A percentile compares a stretch with the other conserved stretches of the same genome.
phyloP scores from a whole-genome alignment of 2,888 invertebrate genomes.

The Chydorus sphaericus region DNA sequence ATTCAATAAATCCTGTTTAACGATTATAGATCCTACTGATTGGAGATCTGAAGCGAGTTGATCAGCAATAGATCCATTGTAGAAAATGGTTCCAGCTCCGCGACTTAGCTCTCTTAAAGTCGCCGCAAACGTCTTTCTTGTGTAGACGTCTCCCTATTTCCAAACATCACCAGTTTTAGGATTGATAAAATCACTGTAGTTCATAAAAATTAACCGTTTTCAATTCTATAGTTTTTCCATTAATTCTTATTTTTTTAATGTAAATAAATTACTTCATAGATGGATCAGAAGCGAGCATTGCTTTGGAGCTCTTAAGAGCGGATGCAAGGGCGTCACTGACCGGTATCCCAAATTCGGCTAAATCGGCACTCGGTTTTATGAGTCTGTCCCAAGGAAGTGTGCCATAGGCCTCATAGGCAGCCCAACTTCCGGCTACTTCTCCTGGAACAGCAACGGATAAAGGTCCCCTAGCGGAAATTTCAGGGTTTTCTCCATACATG shows the following conservation, averaged over 20 bases:
- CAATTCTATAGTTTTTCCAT: not conserved
- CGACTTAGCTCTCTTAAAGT: conserved; percentile 52
- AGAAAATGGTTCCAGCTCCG: conserved; percentile 53
- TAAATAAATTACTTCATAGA: conserved; percentile 20
- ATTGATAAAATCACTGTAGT: conserved; percentile 37
- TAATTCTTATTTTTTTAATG: not conserved
- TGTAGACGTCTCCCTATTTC: conserved; percentile 47
- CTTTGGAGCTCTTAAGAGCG: not conserved
- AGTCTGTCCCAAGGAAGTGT: conserved; percentile 60
- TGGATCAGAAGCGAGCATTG: not conserved
- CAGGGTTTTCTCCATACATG: conserved; percentile 45
- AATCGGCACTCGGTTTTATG: conserved; percentile 58
- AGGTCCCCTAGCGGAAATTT: conserved; percentile 27
- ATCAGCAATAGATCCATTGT: conserved; percentile 55
- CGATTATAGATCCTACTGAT: conserved; percentile 56
- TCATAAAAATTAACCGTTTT: no score
- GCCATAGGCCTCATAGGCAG: conserved; percentile 47
- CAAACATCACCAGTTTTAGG: conserved; percentile 43
- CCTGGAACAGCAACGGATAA: conserved; percentile 76
- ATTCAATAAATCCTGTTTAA: conserved; percentile 53
- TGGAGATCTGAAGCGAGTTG: conserved; percentile 35
- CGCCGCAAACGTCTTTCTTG: conserved; percentile 45
- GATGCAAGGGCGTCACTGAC: conserved; percentile 50
- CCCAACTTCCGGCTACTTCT: conserved; percentile 71
- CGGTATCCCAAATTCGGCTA: conserved; percentile 54